Conservation (phyloP, 1,140 invertebrate species). For the Whitmania pigra region DNA sequence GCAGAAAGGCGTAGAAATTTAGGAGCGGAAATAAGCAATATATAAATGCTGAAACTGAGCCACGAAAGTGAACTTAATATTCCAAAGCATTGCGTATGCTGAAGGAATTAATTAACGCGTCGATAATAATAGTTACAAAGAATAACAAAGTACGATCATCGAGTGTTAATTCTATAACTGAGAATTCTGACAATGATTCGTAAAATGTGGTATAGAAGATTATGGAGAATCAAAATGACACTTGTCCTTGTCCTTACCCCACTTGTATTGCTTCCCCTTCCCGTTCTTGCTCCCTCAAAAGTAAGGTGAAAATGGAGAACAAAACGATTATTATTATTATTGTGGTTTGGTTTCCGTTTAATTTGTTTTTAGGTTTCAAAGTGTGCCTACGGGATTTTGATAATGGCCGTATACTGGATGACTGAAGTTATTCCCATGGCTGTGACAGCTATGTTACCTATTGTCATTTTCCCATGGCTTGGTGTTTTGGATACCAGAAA, state of each 20-base stretch:
- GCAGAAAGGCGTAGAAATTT: too few species aligned
- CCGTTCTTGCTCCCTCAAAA: background rate
- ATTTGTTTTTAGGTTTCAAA: constrained; percentile 26
- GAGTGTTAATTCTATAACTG: too few species aligned
- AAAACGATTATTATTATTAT: too few species aligned
- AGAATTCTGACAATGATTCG: too few species aligned
- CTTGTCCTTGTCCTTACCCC: constrained; percentile 14
- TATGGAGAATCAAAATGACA: background rate
- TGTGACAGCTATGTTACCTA: constrained; percentile 63
- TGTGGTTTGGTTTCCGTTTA: background rate
- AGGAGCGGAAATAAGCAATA: too few species aligned
- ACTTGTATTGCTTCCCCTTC: constrained; percentile 11
- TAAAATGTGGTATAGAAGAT: background rate
- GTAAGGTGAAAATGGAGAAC: constrained; percentile 1
- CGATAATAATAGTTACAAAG: too few species aligned
- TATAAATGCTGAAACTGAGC: too few species aligned
- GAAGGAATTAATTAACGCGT: too few species aligned
- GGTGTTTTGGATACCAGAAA: constrained; percentile 18
- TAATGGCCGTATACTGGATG: constrained; percentile 72
- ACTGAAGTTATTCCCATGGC: constrained; percentile 63
- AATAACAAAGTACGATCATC: too few species aligned
- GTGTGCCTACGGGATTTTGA: constrained; percentile 60
- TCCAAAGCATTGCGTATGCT: too few species aligned
- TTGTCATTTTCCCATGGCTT: constrained; percentile 57
- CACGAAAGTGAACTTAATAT: too few species aligned